These are phyloP conservation scores for Lethrus apterus DNA, from an alignment of 1,140 invertebrate species.

Conservation along the genomic window DNA sequence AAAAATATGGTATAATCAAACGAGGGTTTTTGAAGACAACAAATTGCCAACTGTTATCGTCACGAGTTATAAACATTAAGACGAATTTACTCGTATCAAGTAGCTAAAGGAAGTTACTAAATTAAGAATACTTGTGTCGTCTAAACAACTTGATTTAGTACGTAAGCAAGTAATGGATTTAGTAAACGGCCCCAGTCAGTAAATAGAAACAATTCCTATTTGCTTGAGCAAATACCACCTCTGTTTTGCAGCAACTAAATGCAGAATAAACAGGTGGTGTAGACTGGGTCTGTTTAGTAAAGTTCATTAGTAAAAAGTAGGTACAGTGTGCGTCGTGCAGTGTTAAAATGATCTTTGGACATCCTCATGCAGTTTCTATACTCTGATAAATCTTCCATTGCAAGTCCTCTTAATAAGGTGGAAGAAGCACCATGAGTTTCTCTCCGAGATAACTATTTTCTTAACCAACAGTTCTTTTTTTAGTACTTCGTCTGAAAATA, in stretches of 20 bases:
- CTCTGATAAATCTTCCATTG: constrained; percentile 14
- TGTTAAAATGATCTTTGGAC: constrained; percentile 14
- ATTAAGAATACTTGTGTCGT: not conserved
- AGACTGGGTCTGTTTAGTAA: constrained; percentile 5
- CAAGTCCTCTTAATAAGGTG: constrained; percentile 15
- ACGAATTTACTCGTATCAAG: constrained; percentile 1
- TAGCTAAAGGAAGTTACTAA: constrained; percentile 2
- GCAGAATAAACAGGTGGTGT: constrained; percentile 4
- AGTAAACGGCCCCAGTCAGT: not conserved
- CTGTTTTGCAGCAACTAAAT: constrained; percentile 3
- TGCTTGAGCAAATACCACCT: not conserved
- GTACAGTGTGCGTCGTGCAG: too few relatives aligned
- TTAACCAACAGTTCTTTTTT: constrained; percentile 11
- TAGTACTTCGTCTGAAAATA: too few relatives aligned
- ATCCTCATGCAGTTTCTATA: constrained; percentile 19
- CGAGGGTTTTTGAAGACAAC: too few relatives aligned
- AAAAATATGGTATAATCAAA: too few relatives aligned
- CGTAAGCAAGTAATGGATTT: not conserved
- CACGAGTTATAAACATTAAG: not conserved
- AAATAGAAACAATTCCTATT: not conserved
- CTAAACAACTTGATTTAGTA: constrained; percentile 1
- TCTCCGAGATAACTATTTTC: constrained; percentile 15
- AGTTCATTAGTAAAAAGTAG: not conserved
- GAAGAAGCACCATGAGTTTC: constrained; percentile 11
- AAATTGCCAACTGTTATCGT: not conserved